Conservation (phyloP, 2,888 invertebrate genomes). For the Pseudococcus viburni region DNA sequence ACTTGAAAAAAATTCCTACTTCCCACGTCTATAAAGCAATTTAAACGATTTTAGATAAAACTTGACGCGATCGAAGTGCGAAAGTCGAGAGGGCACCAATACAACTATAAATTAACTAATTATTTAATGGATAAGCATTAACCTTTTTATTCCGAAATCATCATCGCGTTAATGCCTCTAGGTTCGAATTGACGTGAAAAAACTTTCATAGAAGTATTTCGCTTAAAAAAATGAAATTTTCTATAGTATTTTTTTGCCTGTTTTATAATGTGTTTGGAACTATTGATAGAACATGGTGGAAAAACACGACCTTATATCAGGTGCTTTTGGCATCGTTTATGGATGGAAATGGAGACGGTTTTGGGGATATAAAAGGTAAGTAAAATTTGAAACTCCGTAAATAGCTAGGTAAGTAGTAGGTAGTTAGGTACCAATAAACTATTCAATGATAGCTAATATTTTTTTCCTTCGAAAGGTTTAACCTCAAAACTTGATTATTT, state of each 20-base stretch:
- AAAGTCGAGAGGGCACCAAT: no score
- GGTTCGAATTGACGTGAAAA: not conserved
- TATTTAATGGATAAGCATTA: not conserved
- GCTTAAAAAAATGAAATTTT: slow-evolving; percentile 16
- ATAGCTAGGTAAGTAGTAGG: no score
- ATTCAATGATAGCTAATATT: no score
- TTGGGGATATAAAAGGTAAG: slow-evolving; percentile 1
- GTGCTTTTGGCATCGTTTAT: not conserved
- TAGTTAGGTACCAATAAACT: no score
- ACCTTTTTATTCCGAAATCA: not conserved
- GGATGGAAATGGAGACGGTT: slow-evolving; percentile 1
- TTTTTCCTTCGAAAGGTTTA: not conserved
- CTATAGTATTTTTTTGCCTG: not conserved
- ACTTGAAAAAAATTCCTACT: not conserved
- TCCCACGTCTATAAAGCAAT: not conserved
- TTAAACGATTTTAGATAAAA: not conserved
- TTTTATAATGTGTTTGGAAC: not conserved
- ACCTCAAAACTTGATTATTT: not conserved
- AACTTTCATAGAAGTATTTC: not conserved
- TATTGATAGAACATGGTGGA: slow-evolving; percentile 11
- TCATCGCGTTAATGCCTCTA: not conserved
- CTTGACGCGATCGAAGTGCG: not conserved
- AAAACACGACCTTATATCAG: slow-evolving; percentile 16
- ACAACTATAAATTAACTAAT: not conserved
- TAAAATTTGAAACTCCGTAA: no score